Evolutionary conservation across 1,140 invertebrate genomes (phyloP).

Genomic region (Drosophila kikkawai): DNA sequence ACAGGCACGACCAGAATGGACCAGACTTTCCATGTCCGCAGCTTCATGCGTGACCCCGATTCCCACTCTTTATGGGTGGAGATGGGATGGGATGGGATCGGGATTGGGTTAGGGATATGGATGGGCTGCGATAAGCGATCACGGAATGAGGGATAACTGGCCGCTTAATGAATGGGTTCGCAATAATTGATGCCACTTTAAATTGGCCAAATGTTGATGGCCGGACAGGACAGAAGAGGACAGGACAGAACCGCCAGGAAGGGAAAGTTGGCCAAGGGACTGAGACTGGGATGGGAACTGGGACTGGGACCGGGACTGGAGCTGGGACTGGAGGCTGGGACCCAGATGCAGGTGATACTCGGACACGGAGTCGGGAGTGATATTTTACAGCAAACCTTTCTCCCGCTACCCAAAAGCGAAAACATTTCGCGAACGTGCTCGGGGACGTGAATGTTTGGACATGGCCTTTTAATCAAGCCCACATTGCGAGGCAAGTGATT

Average conservation of each 20-base stretch:
- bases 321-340: conserved; percentile 10
- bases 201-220: conserved; percentile 65
- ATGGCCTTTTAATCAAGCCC: conserved; percentile 79
- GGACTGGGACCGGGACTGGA: conserved; percentile 1
- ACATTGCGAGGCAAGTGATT: conserved; percentile 77
- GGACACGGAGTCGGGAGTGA: conserved; percentile 63
- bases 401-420: conserved; percentile 65
- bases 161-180: conserved; percentile 77
- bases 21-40: conserved; percentile 59
- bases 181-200: conserved; percentile 81
- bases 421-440: conserved; percentile 46
- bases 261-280: conserved; percentile 70
- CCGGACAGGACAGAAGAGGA: conserved; percentile 39
- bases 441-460: conserved; percentile 45
- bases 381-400: conserved; percentile 74
- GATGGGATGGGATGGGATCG: conserved; percentile 19
- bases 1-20: background rate
- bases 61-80: conserved; percentile 38
- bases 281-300: conserved; percentile 1
- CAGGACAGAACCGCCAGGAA: conserved; percentile 24
- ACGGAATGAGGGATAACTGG: conserved; percentile 79
- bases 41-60: conserved; percentile 75
- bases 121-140: conserved; percentile 77
- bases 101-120: conserved; percentile 60
- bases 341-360: conserved; percentile 56